Conservation (phyloP, 2,797 vertebrate genomes). For the Enteromius argenteus region DNA sequence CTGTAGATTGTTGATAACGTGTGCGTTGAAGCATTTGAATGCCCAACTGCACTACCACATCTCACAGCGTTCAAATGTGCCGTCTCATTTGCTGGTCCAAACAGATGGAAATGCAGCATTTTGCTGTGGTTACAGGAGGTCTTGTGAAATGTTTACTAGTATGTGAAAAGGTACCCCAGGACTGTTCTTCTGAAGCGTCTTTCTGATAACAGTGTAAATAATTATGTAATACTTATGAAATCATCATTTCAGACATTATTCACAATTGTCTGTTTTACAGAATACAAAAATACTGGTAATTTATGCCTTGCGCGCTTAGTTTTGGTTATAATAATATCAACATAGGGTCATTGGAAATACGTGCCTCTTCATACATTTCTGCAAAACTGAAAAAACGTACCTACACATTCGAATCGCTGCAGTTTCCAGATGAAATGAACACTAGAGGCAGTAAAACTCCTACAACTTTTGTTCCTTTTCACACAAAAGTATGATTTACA, state of each 20-base stretch:
- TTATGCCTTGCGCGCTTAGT: not conserved
- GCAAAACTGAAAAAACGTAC: no score
- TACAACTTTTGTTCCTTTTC: no score
- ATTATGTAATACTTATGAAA: not conserved
- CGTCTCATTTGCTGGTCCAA: slow-evolving; percentile 39
- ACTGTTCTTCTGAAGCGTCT: not conserved
- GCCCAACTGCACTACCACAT: slow-evolving; percentile 41
- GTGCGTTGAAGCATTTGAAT: slow-evolving; percentile 62
- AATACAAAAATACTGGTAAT: not conserved
- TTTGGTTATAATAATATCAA: not conserved
- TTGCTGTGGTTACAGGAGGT: slow-evolving; percentile 2
- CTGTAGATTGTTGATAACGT: slow-evolving; percentile 69
- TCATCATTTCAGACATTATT: not conserved
- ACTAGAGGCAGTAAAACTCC: no score
- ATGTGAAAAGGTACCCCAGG: not conserved
- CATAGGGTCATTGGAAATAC: no score
- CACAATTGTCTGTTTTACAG: not conserved
- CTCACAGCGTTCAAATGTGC: slow-evolving; percentile 58
- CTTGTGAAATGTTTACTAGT: slow-evolving; percentile 17
- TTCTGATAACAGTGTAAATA: not conserved
- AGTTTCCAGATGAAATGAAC: no score
- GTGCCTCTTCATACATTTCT: no score
- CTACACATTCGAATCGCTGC: no score
- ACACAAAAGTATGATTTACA: no score
- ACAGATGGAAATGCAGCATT: slow-evolving; percentile 33